Percentiles rank a stretch among this genome's conserved stretches.
These are phyloP conservation scores for Melanotus villosus DNA, from an alignment of 2,888 invertebrate species.

Conservation along the genomic window DNA sequence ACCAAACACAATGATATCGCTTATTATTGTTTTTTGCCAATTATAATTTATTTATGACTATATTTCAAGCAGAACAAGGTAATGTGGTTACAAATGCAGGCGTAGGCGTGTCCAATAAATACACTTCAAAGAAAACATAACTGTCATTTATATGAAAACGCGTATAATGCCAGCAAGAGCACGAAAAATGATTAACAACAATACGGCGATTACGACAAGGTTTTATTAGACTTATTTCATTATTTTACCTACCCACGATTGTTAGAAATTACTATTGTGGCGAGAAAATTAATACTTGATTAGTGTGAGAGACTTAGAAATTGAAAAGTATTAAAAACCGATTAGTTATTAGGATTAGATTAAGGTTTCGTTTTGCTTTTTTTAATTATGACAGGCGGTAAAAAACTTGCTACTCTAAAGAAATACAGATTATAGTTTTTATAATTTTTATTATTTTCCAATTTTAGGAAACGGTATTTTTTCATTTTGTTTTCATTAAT, in stretches of 20 bases:
- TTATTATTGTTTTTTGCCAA: conserved; percentile 17
- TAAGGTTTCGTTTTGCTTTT: too few species aligned
- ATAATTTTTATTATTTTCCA: too few species aligned
- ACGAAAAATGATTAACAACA: conserved; percentile 12
- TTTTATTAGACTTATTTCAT: too few species aligned
- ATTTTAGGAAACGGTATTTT: too few species aligned
- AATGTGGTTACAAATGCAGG: conserved; percentile 5
- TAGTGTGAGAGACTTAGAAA: too few species aligned
- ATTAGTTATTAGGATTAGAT: too few species aligned
- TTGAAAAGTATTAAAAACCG: too few species aligned
- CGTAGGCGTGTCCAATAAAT: conserved; percentile 17
- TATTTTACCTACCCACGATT: background rate
- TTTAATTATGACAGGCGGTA: too few species aligned
- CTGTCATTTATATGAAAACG: conserved; percentile 14
- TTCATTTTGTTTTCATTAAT: too few species aligned
- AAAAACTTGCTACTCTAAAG: too few species aligned
- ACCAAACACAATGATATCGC: conserved; percentile 1
- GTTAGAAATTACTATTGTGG: background rate
- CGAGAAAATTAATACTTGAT: background rate
- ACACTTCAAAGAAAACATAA: conserved; percentile 12
- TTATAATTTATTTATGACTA: conserved; percentile 20
- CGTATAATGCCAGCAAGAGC: conserved; percentile 2
- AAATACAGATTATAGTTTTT: too few species aligned
- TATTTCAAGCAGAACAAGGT: conserved; percentile 18
- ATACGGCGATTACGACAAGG: background rate